Evolutionary conservation across 2,113 vertebrate genomes (phyloP), one percentile per base, ranked within the genome.

Genomic region (Campylorhamphus procurvoides): DNA sequence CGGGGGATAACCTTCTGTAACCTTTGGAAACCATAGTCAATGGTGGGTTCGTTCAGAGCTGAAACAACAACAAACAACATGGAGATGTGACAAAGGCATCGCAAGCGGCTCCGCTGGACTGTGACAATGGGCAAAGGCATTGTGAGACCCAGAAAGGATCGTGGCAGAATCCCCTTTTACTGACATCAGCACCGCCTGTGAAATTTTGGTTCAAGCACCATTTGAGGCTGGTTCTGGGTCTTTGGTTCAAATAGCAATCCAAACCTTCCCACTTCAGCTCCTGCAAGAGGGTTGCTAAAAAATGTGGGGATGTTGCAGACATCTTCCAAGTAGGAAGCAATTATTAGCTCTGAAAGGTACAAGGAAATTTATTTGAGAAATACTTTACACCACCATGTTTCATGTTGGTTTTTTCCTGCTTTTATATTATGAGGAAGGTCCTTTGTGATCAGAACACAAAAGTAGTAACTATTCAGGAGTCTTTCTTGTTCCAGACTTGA

Each of bases 21-120:
- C 95, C 98, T 98, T 97, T 98, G 98, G 97, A 99, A 99, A 95
- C 99, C 99, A 23, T 99, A 99, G 98, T 99, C 99, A 95, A 99
- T 99, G 97, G 99, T 99, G 89, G 99, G 99, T 95, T 99, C 99
- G 1, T 99, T 99, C 96, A 99, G 98, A 39, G 99, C 99, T 99
- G 96, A 92, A 97, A 97, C 94, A 90, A 94, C 83, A 97, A 97
- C 71, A 95, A 96, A 96, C 77, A 98, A 72, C 35, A 97, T 50
- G 7, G 37, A 55, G 67, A 92, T 96, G 90, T 96, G 96, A 94
- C 66, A 95, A 76, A 87, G 8, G 19, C 53, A 52, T 22, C 74
- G 78, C 50, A 76, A 74, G 0, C 11, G 56, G 63, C 52, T 42
- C 73, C 3, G 4, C 24, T 55, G 62, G 28, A 24, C 40, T 72